Conservation (phyloP, 2,888 invertebrate species). For the Hedya salicella region DNA sequence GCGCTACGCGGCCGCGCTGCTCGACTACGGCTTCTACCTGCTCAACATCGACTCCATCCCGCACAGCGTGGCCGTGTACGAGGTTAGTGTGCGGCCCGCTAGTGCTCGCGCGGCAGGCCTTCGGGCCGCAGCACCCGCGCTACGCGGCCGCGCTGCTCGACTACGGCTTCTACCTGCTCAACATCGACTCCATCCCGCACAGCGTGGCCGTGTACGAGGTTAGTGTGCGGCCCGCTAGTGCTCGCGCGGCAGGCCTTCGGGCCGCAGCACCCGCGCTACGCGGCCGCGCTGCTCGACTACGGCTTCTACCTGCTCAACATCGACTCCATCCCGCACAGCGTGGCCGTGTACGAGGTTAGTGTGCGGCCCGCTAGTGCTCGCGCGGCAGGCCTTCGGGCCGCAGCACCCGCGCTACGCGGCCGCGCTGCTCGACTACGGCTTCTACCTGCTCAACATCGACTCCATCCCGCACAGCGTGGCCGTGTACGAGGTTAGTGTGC, state of each 20-base stretch:
- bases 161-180: slow-evolving; percentile 2
- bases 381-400: slow-evolving; percentile 86
- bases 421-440: slow-evolving; percentile 36
- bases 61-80: slow-evolving; percentile 94
- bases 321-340: background rate
- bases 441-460: background rate
- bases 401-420: slow-evolving; percentile 94
- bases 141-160: slow-evolving; percentile 86
- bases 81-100: slow-evolving; percentile 85
- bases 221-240: too few species aligned
- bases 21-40: slow-evolving; percentile 96
- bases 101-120: slow-evolving; percentile 86
- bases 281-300: slow-evolving; percentile 77
- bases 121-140: slow-evolving; percentile 89
- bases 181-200: background rate
- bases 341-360: slow-evolving; percentile 47
- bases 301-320: background rate
- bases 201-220: slow-evolving; percentile 47
- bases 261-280: slow-evolving; percentile 90
- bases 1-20: slow-evolving; percentile 92
- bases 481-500: slow-evolving; percentile 47
- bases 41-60: slow-evolving; percentile 94
- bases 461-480: too few species aligned
- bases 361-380: slow-evolving; percentile 59
- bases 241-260: slow-evolving; percentile 87